Evolutionary conservation across 2,888 invertebrate species (phyloP).

Genomic region (Netelia inedita): DNA sequence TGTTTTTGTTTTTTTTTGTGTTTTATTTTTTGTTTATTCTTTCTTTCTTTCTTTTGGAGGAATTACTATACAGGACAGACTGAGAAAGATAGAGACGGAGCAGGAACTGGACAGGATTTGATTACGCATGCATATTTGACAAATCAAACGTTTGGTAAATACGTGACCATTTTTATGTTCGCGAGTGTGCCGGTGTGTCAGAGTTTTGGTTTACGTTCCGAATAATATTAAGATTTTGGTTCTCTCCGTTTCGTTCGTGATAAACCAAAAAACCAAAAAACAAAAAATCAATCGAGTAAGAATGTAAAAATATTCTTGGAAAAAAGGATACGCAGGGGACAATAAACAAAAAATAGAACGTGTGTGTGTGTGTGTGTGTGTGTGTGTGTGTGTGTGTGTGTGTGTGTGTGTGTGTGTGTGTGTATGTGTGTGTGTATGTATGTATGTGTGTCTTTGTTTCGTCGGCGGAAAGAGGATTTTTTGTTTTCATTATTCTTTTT

Average conservation of each 20-base stretch:
- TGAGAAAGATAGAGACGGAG: slow-evolving; percentile 74
- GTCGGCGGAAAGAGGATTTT: slow-evolving; percentile 62
- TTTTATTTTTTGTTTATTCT: slow-evolving; percentile 63
- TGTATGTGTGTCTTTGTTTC: no score
- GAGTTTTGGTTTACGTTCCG: slow-evolving; percentile 13
- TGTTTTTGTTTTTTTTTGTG: slow-evolving; percentile 12
- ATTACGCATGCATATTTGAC: slow-evolving; percentile 75
- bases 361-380: slow-evolving; percentile 1
- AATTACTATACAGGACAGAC: slow-evolving; percentile 78
- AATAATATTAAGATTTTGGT: no score
- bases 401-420: not conserved
- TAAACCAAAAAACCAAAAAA: no score
- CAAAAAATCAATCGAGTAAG: no score
- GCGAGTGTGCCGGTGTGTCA: slow-evolving; percentile 8
- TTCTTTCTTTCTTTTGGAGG: slow-evolving; percentile 72
- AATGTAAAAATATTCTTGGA: no score
- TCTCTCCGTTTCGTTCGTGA: no score
- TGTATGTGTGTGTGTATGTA: slow-evolving; percentile 17
- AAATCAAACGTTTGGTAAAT: slow-evolving; percentile 69
- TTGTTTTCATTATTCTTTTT: slow-evolving; percentile 66
- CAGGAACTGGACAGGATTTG: slow-evolving; percentile 72
- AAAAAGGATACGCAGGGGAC: no score
- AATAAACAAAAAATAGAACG: no score
- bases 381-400: slow-evolving; percentile 41
- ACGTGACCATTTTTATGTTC: not conserved